phyloP scores from a whole-genome alignment of 2,888 invertebrate species.

The Scaptomyza parva region DNA sequence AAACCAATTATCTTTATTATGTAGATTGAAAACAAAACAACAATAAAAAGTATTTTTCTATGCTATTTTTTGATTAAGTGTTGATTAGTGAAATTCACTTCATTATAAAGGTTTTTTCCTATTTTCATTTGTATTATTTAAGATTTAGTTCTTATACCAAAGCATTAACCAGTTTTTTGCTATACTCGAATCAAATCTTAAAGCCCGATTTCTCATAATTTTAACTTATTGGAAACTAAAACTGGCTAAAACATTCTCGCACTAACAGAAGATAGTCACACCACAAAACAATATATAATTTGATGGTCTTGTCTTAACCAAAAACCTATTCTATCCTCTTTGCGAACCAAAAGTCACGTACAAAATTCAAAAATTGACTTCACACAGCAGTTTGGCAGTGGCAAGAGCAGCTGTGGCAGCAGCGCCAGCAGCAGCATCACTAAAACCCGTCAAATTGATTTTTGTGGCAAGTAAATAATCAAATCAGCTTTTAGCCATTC shows the following conservation, averaged over 20 bases:
- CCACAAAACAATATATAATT: conserved; percentile 22
- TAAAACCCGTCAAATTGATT: conserved; percentile 64
- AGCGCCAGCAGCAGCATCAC: conserved; percentile 8
- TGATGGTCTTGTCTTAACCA: conserved; percentile 14
- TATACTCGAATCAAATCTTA: background rate
- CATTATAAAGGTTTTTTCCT: no score
- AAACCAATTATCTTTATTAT: no score
- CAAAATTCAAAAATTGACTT: conserved; percentile 44
- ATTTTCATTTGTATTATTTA: no score
- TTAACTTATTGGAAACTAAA: conserved; percentile 18
- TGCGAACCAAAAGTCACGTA: conserved; percentile 53
- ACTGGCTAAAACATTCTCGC: conserved; percentile 10
- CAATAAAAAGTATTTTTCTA: background rate
- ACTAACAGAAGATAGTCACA: background rate
- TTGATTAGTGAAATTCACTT: no score
- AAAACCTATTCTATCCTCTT: conserved; percentile 14
- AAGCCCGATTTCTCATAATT: background rate
- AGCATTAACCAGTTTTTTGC: background rate
- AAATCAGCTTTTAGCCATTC: conserved; percentile 58
- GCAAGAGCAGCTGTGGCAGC: no score
- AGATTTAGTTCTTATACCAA: no score
- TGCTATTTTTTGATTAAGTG: background rate
- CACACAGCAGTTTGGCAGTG: conserved; percentile 13
- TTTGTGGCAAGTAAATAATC: conserved; percentile 75
- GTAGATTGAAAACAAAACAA: no score